Evolutionary conservation across 2,797 vertebrate species (phyloP), one percentile per base, ranked within the genome.

Genomic region (Manis crassicaudata): DNA sequence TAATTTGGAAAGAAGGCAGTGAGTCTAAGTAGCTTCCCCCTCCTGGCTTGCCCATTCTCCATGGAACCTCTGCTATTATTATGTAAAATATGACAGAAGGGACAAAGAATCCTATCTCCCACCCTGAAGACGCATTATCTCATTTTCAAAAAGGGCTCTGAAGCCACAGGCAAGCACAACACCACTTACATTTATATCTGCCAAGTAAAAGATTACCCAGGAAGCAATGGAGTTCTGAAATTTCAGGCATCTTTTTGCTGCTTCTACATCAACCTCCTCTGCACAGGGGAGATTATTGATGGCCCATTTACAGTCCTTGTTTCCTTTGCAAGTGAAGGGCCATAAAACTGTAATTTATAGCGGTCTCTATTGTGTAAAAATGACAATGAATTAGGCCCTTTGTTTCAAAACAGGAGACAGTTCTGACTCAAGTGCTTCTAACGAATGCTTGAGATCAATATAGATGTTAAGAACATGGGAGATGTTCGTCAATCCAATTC

Each of bases 111-210:
- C 46, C 43, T 90, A 40, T 43, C 79, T 93, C 68, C n/a, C 3
- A 21, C 70, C 52, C 20, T 8, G 68, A 65, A 94, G 91, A 43
- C 4, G 5, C n/a, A 65, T 72, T 50, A 83, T 65, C 67, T 93
- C 67, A 86, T 92, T 92, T 95, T 93, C 63, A 35, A 70, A 92
- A 90, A 62, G 52, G 68, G 40, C 76, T 81, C 65, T 52, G 50
- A 84, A 73, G 40, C 37, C 35, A n/a, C 32, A 72, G 65, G 87
- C 32, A 72, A 67, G 87, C 25, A 63, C 62, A 35, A 7, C 27
- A 46, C 46, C 56, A 73, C 16, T 43, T 32, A 56, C 25, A 35
- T 63, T 94, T 82, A 63, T 67, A 46, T 56, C 93, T 89, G 62
- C 35, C 77, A 73, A 73, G 10, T 58, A 83, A 82, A 93, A 67